These are phyloP conservation scores for Donacobius atricapilla DNA, from an alignment of 2,113 vertebrate species.

Conservation along the genomic window DNA sequence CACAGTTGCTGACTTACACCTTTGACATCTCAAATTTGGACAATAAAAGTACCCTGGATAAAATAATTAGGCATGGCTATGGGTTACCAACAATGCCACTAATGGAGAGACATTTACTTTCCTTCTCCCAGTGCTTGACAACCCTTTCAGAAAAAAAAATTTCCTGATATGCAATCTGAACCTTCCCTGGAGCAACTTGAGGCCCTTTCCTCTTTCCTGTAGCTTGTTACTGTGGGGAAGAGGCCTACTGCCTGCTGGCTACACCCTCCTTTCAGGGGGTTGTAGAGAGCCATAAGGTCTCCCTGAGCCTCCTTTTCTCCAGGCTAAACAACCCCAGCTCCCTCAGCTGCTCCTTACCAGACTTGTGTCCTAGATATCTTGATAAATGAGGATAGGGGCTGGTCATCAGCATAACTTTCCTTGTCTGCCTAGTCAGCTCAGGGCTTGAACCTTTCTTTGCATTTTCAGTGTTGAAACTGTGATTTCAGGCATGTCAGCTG, in stretches of 20 bases:
- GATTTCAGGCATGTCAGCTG: not conserved
- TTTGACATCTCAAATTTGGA: not conserved
- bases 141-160: not conserved
- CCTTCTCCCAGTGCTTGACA: not conserved
- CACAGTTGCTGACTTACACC: not conserved
- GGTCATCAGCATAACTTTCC: not conserved
- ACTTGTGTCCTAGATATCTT: not conserved
- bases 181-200: not conserved
- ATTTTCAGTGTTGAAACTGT: accelerated
- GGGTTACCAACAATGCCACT: not conserved
- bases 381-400: too few species aligned
- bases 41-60: not conserved
- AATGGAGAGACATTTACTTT: not conserved
- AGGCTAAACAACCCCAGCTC: not conserved
- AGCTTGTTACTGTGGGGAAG: not conserved
- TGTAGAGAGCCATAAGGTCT: not conserved
- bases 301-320: not conserved
- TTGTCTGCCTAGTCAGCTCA: accelerated
- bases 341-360: not conserved
- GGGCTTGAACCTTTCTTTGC: not conserved
- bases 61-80: accelerated
- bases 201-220: not conserved
- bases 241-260: not conserved
- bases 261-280: not conserved
- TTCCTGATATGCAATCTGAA: not conserved